Percentiles rank a stretch among this genome's conserved stretches.
phyloP scores from a whole-genome alignment of 2,797 vertebrate genomes.

The Pseudomugil tenellus region DNA sequence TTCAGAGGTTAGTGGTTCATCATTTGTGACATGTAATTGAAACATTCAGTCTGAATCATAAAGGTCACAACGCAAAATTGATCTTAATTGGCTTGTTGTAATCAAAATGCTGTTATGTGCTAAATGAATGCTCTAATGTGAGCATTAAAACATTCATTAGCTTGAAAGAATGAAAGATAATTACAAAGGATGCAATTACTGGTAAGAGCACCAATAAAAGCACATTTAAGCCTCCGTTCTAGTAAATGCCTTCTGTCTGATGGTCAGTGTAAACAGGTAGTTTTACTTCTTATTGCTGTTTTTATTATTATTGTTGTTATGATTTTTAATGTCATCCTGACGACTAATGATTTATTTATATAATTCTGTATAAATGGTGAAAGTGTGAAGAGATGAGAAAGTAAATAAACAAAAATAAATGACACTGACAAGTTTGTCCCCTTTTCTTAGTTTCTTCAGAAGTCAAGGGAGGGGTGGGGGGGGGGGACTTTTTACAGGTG shows the following conservation, averaged over 20 bases:
- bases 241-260: constrained; percentile 66
- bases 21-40: constrained; percentile 80
- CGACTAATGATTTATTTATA: too few relatives aligned
- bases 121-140: constrained; percentile 84
- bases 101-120: constrained; percentile 85
- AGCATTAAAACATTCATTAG: constrained; percentile 84
- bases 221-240: constrained; percentile 62
- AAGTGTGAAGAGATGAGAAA: background rate
- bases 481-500: constrained; percentile 18
- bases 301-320: background rate
- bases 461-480: background rate
- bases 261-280: constrained; percentile 24
- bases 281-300: background rate
- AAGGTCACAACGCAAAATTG: constrained; percentile 83
- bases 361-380: too few relatives aligned
- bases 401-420: background rate
- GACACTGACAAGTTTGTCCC: background rate
- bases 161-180: constrained; percentile 80
- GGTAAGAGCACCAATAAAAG: constrained; percentile 65
- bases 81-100: constrained; percentile 84
- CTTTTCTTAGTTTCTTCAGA: constrained; percentile 5
- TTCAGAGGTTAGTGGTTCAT: constrained; percentile 69
- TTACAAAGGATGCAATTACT: constrained; percentile 80
- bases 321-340: background rate
- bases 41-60: constrained; percentile 75